Percentiles rank a stretch among this genome's conserved stretches.
phyloP scores from a whole-genome alignment of 2,888 invertebrate genomes.

The Ophioninae sp. region DNA sequence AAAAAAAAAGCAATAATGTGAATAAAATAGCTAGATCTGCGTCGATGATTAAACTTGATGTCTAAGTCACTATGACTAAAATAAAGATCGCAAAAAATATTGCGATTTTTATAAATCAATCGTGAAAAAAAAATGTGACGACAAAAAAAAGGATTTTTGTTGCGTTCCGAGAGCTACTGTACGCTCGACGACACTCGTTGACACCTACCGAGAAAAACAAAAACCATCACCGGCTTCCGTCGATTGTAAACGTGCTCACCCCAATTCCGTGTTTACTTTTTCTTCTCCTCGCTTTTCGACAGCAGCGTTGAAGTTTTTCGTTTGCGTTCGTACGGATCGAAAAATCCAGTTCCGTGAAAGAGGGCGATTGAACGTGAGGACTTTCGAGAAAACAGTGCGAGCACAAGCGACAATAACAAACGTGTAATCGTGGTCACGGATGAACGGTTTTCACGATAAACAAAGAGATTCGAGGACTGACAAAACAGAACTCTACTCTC shows the following conservation, averaged over 20 bases:
- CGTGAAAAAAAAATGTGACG: too few species aligned
- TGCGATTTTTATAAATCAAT: too few species aligned
- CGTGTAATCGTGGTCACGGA: slow-evolving; percentile 11
- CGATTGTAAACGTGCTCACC: not conserved
- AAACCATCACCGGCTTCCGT: not conserved
- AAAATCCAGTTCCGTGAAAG: not conserved
- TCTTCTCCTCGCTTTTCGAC: not conserved
- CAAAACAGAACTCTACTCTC: slow-evolving; percentile 25
- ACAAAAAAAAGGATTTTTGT: too few species aligned
- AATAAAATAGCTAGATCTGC: not conserved
- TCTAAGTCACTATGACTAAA: too few species aligned
- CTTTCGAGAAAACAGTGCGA: not conserved
- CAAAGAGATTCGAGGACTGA: slow-evolving; percentile 27
- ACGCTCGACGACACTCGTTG: not conserved
- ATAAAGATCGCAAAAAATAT: too few species aligned
- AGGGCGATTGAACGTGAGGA: not conserved
- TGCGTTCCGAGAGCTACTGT: too few species aligned
- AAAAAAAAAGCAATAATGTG: too few species aligned
- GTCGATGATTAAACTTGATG: too few species aligned
- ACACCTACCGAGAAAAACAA: not conserved
- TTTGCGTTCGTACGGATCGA: not conserved
- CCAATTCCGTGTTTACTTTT: not conserved
- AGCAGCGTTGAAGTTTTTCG: not conserved
- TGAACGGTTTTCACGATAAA: slow-evolving; percentile 16
- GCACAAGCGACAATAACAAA: not conserved